These are phyloP conservation scores for Sphyrna mokarran DNA, from an alignment of 2,113 vertebrate genomes.

Conservation along the genomic window DNA sequence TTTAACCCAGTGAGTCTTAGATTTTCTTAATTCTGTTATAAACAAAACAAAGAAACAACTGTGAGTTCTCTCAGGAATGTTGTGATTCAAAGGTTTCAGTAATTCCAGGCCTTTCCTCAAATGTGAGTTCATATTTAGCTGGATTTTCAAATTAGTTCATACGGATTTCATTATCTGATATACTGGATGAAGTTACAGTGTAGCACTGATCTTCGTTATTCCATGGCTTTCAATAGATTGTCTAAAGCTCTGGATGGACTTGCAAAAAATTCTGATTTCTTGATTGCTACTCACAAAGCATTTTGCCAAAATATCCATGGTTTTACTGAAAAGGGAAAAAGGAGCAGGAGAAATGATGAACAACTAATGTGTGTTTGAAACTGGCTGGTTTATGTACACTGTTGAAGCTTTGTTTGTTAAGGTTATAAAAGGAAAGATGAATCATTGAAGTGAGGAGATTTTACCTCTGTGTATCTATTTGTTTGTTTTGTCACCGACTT, in stretches of 20 bases:
- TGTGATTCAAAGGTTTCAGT: not conserved
- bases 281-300: not conserved
- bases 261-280: not conserved
- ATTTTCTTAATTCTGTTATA: not conserved
- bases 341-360: not conserved
- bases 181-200: not conserved
- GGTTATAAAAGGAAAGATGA: not conserved
- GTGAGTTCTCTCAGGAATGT: not conserved
- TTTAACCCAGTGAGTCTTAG: not conserved
- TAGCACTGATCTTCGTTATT: not conserved
- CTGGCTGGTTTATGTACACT: not conserved
- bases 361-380: not conserved
- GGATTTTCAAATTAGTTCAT: not conserved
- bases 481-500: not conserved
- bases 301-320: not conserved
- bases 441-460: not conserved
- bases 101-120: not conserved
- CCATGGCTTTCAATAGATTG: not conserved
- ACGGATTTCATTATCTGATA: not conserved
- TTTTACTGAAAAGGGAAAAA: not conserved
- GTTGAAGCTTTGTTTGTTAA: not conserved
- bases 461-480: not conserved
- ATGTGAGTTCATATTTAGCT: not conserved
- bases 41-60: not conserved
- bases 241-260: not conserved